A percentile compares a stretch with the other conserved stretches of the same genome.
Evolutionary conservation across 2,797 vertebrate genomes (phyloP).

Genomic region (Tolypeutes matacus): DNA sequence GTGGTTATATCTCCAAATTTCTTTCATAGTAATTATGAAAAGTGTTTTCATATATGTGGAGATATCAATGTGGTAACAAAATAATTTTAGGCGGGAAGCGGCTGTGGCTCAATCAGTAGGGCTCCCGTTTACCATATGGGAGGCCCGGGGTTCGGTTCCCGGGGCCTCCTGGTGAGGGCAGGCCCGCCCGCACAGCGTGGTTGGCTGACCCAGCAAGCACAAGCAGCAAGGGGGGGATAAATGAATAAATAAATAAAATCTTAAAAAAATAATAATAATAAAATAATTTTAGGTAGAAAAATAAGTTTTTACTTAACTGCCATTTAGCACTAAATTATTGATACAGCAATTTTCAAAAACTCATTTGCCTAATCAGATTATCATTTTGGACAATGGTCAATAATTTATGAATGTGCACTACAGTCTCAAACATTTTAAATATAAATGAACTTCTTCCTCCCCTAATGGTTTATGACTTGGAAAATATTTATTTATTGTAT

Average conservation of each 20-base stretch:
- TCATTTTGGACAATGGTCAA: slow-evolving; percentile 3
- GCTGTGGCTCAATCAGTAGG: too few relatives aligned
- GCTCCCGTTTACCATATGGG: too few relatives aligned
- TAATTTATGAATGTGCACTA: not conserved
- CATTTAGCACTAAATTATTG: slow-evolving; percentile 51
- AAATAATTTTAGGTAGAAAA: slow-evolving; percentile 57
- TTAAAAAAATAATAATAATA: too few relatives aligned
- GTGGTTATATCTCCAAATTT: slow-evolving; percentile 8
- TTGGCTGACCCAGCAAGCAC: too few relatives aligned
- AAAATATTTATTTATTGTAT: slow-evolving; percentile 62
- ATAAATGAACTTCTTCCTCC: slow-evolving; percentile 23
- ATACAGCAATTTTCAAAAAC: slow-evolving; percentile 37
- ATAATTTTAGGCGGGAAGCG: slow-evolving; percentile 51
- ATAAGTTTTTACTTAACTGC: not conserved
- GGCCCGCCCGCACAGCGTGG: too few relatives aligned
- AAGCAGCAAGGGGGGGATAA: too few relatives aligned
- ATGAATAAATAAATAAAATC: too few relatives aligned
- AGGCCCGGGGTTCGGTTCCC: too few relatives aligned
- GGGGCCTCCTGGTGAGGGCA: too few relatives aligned
- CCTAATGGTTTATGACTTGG: not conserved
- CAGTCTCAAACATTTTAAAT: slow-evolving; percentile 45
- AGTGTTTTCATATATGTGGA: not conserved
- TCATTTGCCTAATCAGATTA: slow-evolving; percentile 52
- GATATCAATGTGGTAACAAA: slow-evolving; percentile 25
- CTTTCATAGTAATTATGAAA: slow-evolving; percentile 28